Conservation (phyloP, 2,888 invertebrate genomes). For the Drosophila bunnanda region DNA sequence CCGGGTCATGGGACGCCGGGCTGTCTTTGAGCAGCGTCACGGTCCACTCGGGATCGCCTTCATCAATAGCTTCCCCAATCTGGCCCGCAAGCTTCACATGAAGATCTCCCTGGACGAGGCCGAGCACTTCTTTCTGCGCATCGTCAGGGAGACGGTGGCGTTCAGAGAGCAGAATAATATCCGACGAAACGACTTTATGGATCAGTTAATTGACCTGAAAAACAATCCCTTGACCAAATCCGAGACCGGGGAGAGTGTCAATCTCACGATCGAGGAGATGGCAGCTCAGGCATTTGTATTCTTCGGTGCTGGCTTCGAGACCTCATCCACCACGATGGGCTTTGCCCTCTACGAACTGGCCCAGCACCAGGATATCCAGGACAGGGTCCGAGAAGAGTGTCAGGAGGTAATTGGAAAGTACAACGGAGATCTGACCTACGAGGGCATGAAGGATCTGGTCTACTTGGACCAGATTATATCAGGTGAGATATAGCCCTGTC, state of each 20-base stretch:
- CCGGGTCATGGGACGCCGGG: conserved; percentile 67
- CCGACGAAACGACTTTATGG: conserved; percentile 85
- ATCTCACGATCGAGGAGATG: conserved; percentile 83
- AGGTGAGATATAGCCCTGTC: conserved; percentile 74
- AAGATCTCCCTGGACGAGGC: conserved; percentile 60
- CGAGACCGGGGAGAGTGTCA: conserved; percentile 65
- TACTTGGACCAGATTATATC: conserved; percentile 85
- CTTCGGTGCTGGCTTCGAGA: conserved; percentile 86
- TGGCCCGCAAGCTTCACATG: conserved; percentile 62
- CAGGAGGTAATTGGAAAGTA: conserved; percentile 79
- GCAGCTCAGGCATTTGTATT: conserved; percentile 86
- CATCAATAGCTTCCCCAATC: conserved; percentile 57
- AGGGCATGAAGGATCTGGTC: conserved; percentile 82
- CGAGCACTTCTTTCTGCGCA: conserved; percentile 71
- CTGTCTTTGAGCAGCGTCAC: conserved; percentile 62
- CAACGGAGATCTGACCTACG: conserved; percentile 84
- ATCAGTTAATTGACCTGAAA: conserved; percentile 81
- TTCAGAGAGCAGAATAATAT: conserved; percentile 79
- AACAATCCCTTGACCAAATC: conserved; percentile 66
- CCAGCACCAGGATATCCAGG: conserved; percentile 85
- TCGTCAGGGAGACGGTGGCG: conserved; percentile 81
- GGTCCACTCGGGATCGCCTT: conserved; percentile 39
- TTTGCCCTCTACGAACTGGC: conserved; percentile 86
- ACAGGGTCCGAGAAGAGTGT: conserved; percentile 84
- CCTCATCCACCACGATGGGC: conserved; percentile 85